phyloP scores from a whole-genome alignment of 2,113 vertebrate genomes.

The Heterotilapia buettikoferi region DNA sequence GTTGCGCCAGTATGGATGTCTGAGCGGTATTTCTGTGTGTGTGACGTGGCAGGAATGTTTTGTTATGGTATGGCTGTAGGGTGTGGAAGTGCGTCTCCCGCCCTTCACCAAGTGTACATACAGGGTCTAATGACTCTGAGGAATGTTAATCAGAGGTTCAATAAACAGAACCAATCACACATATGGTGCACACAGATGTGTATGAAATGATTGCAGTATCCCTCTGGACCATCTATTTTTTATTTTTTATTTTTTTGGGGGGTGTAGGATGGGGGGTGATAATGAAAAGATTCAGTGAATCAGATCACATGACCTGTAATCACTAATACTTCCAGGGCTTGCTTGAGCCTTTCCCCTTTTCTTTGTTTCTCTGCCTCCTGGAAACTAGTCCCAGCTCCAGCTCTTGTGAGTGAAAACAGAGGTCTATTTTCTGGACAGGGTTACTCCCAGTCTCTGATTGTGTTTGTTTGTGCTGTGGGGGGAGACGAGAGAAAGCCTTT shows the following conservation, averaged over 20 bases:
- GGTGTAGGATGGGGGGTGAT: not conserved
- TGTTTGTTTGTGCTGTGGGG: conserved; percentile 66
- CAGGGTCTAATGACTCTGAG: conserved; percentile 60
- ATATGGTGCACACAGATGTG: conserved; percentile 63
- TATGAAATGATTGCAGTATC: conserved; percentile 50
- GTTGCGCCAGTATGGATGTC: conserved; percentile 16
- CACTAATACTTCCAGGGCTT: conserved; percentile 62
- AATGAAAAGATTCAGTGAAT: not conserved
- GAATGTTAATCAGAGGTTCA: conserved; percentile 73
- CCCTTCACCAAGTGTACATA: conserved; percentile 40
- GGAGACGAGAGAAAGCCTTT: conserved; percentile 38
- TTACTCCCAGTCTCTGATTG: conserved; percentile 53
- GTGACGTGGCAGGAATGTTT: conserved; percentile 51
- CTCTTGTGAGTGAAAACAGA: conserved; percentile 54
- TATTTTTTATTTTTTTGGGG: not conserved
- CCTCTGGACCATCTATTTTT: conserved; percentile 2
- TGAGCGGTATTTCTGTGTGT: not conserved
- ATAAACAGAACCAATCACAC: conserved; percentile 59
- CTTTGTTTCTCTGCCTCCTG: conserved; percentile 22
- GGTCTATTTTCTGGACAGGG: conserved; percentile 51
- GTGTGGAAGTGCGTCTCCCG: conserved; percentile 43
- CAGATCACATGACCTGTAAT: conserved; percentile 44
- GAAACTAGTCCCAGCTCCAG: conserved; percentile 26
- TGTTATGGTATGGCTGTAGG: conserved; percentile 51
- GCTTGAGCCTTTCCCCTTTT: conserved; percentile 3